Evolutionary conservation across 2,113 vertebrate species (phyloP).

Genomic region (Tragelaphus buxtoni): DNA sequence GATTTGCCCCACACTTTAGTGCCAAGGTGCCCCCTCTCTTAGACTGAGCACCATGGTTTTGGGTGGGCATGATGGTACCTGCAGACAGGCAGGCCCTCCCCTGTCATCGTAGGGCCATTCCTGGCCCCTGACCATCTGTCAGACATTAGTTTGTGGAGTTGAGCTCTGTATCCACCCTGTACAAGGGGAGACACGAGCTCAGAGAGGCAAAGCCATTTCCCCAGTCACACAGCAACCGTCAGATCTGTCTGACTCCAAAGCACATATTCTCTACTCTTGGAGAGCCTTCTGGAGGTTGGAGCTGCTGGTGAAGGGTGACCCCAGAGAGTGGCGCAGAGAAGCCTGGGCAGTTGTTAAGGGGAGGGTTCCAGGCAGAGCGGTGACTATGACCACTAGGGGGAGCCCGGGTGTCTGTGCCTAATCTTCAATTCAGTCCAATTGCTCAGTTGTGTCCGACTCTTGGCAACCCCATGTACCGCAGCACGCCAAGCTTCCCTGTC

Average conservation of each 20-base stretch:
- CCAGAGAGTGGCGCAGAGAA: background rate
- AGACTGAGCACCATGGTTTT: background rate
- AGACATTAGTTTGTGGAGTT: fast-evolving
- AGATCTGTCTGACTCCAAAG: background rate
- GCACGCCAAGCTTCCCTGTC: background rate
- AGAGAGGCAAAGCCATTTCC: background rate
- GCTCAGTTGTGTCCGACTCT: background rate
- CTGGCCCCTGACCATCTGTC: background rate
- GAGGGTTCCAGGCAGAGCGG: background rate
- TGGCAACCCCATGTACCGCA: background rate
- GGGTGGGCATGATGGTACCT: too few species aligned
- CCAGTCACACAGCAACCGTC: background rate
- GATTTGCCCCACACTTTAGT: too few species aligned
- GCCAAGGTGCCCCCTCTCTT: background rate
- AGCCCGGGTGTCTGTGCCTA: background rate
- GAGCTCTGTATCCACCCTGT: background rate
- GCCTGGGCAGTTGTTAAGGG: fast-evolving
- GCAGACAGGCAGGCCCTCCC: too few species aligned
- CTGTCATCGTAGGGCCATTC: fast-evolving
- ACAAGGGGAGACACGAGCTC: background rate
- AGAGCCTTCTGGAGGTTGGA: background rate
- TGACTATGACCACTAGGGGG: background rate
- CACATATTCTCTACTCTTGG: background rate
- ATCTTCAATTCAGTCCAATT: background rate
- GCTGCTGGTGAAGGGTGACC: background rate